Conservation (phyloP, 2,113 vertebrate genomes). For the Macquaria ambigua region DNA sequence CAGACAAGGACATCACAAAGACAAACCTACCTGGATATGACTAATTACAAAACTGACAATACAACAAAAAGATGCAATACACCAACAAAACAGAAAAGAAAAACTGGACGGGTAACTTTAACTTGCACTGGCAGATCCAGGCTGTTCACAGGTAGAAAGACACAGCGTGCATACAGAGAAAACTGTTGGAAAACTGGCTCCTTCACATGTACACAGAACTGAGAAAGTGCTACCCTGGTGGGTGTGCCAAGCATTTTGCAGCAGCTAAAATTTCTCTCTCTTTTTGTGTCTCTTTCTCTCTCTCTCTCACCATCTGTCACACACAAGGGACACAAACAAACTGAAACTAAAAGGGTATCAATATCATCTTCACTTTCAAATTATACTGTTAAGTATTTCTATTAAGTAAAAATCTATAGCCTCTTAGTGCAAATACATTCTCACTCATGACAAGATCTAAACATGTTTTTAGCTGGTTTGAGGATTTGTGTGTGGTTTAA, state of each 20-base stretch:
- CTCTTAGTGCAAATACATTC: background rate
- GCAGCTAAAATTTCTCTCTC: constrained; percentile 3
- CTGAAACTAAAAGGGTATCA: background rate
- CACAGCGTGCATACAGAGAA: background rate
- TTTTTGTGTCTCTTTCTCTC: background rate
- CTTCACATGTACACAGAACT: background rate
- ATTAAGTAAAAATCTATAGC: constrained; percentile 1
- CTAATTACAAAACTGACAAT: background rate
- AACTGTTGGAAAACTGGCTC: background rate
- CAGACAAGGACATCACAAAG: background rate
- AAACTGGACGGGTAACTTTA: background rate
- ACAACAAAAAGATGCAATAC: background rate
- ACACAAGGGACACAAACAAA: background rate
- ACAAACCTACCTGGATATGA: background rate
- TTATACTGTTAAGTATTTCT: background rate
- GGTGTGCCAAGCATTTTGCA: constrained; percentile 10
- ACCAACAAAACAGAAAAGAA: background rate
- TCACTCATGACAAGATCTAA: background rate
- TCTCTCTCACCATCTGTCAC: constrained; percentile 47
- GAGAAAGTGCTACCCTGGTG: background rate
- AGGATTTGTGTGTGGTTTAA: background rate
- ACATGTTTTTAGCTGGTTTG: background rate
- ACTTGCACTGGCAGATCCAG: background rate
- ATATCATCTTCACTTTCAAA: background rate
- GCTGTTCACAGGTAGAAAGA: background rate